phyloP scores from a whole-genome alignment of 2,113 vertebrate species.

The Ellobius talpinus region DNA sequence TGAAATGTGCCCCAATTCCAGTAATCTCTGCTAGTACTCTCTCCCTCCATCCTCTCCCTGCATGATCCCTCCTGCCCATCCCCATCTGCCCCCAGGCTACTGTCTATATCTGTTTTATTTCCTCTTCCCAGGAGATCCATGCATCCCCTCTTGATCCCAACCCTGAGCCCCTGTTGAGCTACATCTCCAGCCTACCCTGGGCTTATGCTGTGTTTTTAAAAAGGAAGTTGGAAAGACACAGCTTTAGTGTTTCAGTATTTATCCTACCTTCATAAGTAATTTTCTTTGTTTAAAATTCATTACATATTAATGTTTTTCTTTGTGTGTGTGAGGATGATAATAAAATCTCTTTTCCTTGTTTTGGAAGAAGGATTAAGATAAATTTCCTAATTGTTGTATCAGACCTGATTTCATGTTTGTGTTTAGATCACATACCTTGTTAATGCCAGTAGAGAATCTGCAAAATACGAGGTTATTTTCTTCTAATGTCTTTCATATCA shows the following conservation, averaged over 20 bases:
- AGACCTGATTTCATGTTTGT: not conserved
- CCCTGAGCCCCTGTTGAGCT: not conserved
- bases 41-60: not conserved
- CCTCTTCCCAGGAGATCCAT: not conserved
- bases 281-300: not conserved
- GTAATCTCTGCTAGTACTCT: not conserved
- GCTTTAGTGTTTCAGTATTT: not conserved
- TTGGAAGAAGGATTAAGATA: not conserved
- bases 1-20: not conserved
- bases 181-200: not conserved
- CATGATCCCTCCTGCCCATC: accelerated
- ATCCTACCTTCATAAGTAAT: not conserved
- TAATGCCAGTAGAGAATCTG: not conserved
- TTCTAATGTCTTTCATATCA: not conserved
- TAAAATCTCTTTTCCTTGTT: not conserved
- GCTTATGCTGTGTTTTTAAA: not conserved
- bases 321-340: not conserved
- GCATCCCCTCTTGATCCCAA: not conserved
- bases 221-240: not conserved
- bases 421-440: not conserved
- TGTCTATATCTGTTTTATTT: not conserved
- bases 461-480: not conserved
- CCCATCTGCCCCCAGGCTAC: not conserved
- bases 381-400: not conserved
- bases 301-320: not conserved